A percentile compares a stretch with the other conserved stretches of the same genome.
phyloP scores from a whole-genome alignment of 2,888 invertebrate genomes.

The Calephelis perditalis region DNA sequence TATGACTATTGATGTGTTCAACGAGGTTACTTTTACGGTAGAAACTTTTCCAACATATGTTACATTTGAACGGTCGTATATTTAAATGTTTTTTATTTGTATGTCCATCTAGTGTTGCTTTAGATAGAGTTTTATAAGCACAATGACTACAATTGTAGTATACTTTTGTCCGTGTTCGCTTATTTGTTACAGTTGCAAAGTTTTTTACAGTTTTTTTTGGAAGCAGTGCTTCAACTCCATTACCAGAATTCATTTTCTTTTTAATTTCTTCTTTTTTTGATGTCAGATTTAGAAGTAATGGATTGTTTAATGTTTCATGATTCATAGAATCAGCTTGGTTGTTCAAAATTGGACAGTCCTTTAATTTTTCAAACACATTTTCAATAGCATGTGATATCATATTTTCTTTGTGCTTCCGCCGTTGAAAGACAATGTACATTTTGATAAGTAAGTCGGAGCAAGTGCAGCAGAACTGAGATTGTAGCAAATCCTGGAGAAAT shows the following conservation, averaged over 20 bases:
- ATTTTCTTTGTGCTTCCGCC: constrained; percentile 32
- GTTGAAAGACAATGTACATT: constrained; percentile 38
- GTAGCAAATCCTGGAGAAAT: constrained; percentile 41
- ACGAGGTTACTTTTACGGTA: constrained; percentile 49
- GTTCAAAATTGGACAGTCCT: background rate
- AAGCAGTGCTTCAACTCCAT: background rate
- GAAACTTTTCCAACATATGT: constrained; percentile 47
- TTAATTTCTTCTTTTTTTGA: background rate
- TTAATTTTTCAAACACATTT: constrained; percentile 32
- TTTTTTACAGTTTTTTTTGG: background rate
- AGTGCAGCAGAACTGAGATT: constrained; percentile 38
- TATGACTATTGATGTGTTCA: constrained; percentile 43
- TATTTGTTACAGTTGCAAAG: constrained; percentile 22
- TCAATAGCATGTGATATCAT: constrained; percentile 28
- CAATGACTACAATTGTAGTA: constrained; percentile 41
- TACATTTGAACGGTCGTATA: constrained; percentile 42
- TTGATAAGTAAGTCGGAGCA: constrained; percentile 40
- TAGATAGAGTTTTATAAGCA: constrained; percentile 41
- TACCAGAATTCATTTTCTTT: background rate
- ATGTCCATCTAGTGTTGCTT: constrained; percentile 46
- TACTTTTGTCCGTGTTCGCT: constrained; percentile 28
- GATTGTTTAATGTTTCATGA: background rate
- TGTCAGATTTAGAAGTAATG: background rate
- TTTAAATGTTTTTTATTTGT: constrained; percentile 48
- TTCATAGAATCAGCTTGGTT: too few species aligned